These are phyloP conservation scores for Hassar affinis DNA, from an alignment of 2,113 vertebrate genomes.

Conservation along the genomic window DNA sequence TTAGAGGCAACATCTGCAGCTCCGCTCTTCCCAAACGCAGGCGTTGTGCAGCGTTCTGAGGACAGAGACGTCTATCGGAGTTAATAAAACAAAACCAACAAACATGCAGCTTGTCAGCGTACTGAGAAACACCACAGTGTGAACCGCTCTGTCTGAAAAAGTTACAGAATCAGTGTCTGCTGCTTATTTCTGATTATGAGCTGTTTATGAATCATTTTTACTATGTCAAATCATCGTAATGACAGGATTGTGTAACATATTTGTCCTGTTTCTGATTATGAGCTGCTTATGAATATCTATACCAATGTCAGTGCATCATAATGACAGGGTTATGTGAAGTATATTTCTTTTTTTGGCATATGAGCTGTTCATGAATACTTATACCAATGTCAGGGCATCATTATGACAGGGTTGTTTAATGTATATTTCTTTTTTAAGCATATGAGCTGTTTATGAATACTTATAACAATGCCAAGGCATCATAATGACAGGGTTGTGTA, in stretches of 20 bases:
- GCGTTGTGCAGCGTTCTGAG: conserved; percentile 42
- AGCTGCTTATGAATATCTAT: too few species aligned
- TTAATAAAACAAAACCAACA: background rate
- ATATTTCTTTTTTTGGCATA: too few species aligned
- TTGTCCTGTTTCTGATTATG: too few species aligned
- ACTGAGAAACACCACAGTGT: background rate
- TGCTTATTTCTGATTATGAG: too few species aligned
- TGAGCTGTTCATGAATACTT: background rate
- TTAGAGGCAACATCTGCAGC: conserved; percentile 63
- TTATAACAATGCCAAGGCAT: background rate
- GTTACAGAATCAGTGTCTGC: background rate
- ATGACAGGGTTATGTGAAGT: too few species aligned
- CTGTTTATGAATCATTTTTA: too few species aligned
- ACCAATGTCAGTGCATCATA: too few species aligned
- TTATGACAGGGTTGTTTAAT: background rate
- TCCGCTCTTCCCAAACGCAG: conserved; percentile 42
- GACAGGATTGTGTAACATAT: too few species aligned
- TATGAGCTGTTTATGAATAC: background rate
- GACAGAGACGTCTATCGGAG: background rate
- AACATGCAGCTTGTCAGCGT: background rate
- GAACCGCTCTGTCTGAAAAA: background rate
- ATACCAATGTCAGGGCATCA: background rate
- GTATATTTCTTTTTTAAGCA: background rate
- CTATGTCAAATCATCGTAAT: too few species aligned
- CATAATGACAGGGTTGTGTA: background rate